Evolutionary conservation across 2,797 vertebrate species (phyloP).

Genomic region (Argya squamiceps): DNA sequence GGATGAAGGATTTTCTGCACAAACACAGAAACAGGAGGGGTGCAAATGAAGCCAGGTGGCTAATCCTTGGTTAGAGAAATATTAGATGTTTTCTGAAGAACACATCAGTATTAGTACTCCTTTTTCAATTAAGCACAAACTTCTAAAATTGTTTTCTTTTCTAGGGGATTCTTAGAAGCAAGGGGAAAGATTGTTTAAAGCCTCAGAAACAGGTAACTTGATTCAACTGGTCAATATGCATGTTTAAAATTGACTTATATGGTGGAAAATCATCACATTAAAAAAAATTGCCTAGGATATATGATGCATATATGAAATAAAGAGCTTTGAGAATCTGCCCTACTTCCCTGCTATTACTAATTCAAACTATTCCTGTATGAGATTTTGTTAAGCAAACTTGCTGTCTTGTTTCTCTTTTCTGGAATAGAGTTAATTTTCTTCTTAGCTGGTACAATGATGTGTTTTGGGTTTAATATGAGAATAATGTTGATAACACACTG

Average conservation of each 20-base stretch:
- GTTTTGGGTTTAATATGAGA: neutral
- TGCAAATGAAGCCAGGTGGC: conserved; percentile 2
- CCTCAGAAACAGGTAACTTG: neutral
- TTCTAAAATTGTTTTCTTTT: neutral
- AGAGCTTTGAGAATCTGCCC: neutral
- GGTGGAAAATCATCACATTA: neutral
- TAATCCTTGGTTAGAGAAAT: conserved; percentile 19
- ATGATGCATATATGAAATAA: neutral
- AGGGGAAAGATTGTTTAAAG: neutral
- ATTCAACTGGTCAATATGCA: neutral
- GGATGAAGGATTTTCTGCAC: neutral
- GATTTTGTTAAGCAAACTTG: neutral
- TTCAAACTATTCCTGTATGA: neutral
- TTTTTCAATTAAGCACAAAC: conserved; percentile 1
- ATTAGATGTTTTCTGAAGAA: neutral
- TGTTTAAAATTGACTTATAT: neutral
- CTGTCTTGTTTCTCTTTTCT: neutral
- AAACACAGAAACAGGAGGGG: neutral
- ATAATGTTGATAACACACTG: neutral
- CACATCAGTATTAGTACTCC: neutral
- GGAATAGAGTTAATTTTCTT: neutral
- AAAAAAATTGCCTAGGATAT: neutral
- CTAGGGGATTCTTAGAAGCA: neutral
- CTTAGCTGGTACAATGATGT: neutral
- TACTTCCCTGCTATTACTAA: neutral